These are phyloP conservation scores for Cryptocephalus primarius DNA, from an alignment of 2,888 invertebrate genomes.

Conservation along the genomic window DNA sequence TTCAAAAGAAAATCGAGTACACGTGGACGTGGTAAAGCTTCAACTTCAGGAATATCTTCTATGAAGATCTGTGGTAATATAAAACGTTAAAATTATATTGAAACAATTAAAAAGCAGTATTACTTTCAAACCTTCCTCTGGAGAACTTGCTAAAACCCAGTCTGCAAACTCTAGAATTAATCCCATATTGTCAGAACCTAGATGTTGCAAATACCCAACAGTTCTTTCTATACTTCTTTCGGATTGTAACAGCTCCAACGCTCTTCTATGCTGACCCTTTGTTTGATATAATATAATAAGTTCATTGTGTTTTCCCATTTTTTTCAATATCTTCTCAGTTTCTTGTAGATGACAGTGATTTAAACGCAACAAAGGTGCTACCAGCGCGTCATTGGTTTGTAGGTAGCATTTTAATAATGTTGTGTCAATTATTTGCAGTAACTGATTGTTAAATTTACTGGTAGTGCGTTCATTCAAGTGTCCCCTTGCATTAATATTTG, in stretches of 20 bases:
- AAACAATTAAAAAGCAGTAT: background rate
- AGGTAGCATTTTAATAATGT: conserved; percentile 94
- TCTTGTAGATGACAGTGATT: conserved; percentile 89
- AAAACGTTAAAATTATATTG: background rate
- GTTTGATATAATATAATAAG: conserved; percentile 92
- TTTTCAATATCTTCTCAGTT: conserved; percentile 78
- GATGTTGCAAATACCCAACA: conserved; percentile 81
- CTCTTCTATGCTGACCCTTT: conserved; percentile 85
- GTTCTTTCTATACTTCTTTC: conserved; percentile 79
- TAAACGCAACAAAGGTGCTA: conserved; percentile 80
- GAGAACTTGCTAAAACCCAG: conserved; percentile 80
- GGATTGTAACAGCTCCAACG: conserved; percentile 72
- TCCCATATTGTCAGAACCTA: conserved; percentile 59
- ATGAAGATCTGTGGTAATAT: conserved; percentile 56
- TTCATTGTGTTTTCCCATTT: conserved; percentile 82
- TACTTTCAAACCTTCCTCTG: conserved; percentile 72
- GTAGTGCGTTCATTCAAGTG: conserved; percentile 36
- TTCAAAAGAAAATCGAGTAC: conserved; percentile 82
- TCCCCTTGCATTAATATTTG: conserved; percentile 27
- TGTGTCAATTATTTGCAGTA: conserved; percentile 91
- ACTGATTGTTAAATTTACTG: conserved; percentile 47
- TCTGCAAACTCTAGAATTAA: conserved; percentile 89
- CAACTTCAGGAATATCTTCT: conserved; percentile 78
- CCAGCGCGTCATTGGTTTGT: conserved; percentile 91
- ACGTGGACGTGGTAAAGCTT: conserved; percentile 76